Conservation (phyloP, 2,113 vertebrate genomes). For the Phylloscopus trochilus region DNA sequence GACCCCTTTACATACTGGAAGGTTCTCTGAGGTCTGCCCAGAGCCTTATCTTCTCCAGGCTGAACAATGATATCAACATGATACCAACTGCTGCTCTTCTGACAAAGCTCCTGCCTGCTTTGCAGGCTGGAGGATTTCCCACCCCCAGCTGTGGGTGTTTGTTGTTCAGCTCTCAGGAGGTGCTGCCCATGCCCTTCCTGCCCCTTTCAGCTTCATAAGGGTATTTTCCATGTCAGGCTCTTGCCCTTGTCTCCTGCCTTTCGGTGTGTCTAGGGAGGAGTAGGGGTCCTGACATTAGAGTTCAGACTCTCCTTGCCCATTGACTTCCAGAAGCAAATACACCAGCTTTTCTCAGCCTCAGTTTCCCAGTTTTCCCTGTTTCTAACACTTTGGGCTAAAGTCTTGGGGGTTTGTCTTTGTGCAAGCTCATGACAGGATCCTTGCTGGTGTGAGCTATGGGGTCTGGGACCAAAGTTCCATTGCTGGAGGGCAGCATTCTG, state of each 20-base stretch:
- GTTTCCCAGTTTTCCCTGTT: neutral
- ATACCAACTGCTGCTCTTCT: neutral
- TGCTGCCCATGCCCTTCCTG: neutral
- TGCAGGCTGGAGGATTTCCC: neutral
- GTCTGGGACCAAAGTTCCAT: neutral
- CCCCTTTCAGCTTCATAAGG: neutral
- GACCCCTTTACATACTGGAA: neutral
- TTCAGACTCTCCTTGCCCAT: neutral
- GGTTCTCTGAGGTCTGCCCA: neutral
- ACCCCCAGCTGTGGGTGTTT: neutral
- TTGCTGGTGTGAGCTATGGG: neutral
- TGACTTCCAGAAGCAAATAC: neutral
- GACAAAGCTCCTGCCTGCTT: neutral
- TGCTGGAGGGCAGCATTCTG: fast-evolving
- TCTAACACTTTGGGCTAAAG: neutral
- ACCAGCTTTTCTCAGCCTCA: neutral
- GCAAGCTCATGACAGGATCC: fast-evolving
- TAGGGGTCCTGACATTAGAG: neutral
- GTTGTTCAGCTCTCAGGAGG: neutral
- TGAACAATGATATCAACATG: neutral
- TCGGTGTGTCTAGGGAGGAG: neutral
- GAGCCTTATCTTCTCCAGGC: neutral
- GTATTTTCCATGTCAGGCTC: neutral
- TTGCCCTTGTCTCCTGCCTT: neutral
- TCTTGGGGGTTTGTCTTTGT: neutral